phyloP scores from a whole-genome alignment of 2,888 invertebrate genomes.

The Rotaria magnacalcarata region DNA sequence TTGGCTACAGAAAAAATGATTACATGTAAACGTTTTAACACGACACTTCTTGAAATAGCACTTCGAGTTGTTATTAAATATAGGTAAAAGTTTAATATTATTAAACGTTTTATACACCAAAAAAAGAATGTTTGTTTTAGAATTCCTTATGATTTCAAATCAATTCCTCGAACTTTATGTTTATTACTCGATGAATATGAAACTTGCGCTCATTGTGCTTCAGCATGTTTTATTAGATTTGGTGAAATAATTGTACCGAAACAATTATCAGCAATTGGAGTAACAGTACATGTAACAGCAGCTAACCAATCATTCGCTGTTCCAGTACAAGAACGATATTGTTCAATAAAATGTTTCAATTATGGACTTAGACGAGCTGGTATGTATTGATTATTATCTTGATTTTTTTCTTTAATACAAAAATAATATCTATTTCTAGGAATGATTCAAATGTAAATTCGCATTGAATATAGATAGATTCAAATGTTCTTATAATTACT shows the following conservation, averaged over 20 bases:
- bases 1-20: not conserved
- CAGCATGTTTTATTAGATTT: not conserved
- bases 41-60: not conserved
- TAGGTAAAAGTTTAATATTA: not conserved
- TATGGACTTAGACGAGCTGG: not conserved
- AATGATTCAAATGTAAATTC: not conserved
- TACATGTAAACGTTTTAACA: not conserved
- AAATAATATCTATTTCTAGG: not conserved
- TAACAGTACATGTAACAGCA: not conserved
- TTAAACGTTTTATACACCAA: too few species aligned
- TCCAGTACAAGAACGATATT: constrained; percentile 8
- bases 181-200: not conserved
- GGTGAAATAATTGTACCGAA: not conserved
- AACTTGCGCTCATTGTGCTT: not conserved
- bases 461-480: too few species aligned
- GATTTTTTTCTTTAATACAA: not conserved
- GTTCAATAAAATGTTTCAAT: not conserved
- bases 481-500: not conserved
- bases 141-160: not conserved
- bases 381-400: not conserved
- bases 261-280: not conserved
- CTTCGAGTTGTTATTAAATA: not conserved
- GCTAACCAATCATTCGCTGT: not conserved
- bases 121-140: not conserved
- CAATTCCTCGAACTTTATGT: not conserved